Base-by-base conservation (phyloP, 2,797 vertebrate genomes). In the Acipenser ruthenus region DNA sequence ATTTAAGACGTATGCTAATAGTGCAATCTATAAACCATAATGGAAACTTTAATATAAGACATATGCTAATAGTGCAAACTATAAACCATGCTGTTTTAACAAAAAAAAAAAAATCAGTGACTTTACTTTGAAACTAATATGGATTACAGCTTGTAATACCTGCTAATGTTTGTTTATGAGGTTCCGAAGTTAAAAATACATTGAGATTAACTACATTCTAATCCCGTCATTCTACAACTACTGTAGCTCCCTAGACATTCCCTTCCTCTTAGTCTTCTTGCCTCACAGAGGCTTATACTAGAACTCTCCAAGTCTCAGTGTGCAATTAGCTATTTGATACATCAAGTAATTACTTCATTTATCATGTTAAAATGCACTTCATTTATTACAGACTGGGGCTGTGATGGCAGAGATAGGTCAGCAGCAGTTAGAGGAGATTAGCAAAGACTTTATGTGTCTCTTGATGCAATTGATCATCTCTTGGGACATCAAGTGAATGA, bases 331-430 rank as follows among this genome's bases (percentile, higher is more conserved):
- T 80, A 80, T 82, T 78, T 85, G 87, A 91, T 90, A 92, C 87
- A 83, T 84, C 63, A 74, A 89, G 84, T 93, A 94, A 94, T 97
- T 93, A 91, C 90, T 93, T 92, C 83, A 90, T 91, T 94, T 91
- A 89, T 87, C 86, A 87, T 87, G 83, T 91, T 75, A 84, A 88
- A 92, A 88, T 79, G 78, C 62, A 70, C 82, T 90, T 90, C 88
- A 88, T 91, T 90, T 91, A 89, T 90, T 84, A 84, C 84, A 76
- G 86, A 73, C 71, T 74, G 74, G 73, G 77, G 74, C 81, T 72
- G 63, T 70, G 72, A 80, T 82, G 75, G 74, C 80, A 87, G 75
- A 84, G 85, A 86, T 83, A 90, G 92, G 91, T 94, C 93, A 92
- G 83, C 83, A 87, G 78, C 80, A 82, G 84, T 86, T 85, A 87